Conservation (phyloP, 1,140 invertebrate species). For the Caenorhabditis latens region DNA sequence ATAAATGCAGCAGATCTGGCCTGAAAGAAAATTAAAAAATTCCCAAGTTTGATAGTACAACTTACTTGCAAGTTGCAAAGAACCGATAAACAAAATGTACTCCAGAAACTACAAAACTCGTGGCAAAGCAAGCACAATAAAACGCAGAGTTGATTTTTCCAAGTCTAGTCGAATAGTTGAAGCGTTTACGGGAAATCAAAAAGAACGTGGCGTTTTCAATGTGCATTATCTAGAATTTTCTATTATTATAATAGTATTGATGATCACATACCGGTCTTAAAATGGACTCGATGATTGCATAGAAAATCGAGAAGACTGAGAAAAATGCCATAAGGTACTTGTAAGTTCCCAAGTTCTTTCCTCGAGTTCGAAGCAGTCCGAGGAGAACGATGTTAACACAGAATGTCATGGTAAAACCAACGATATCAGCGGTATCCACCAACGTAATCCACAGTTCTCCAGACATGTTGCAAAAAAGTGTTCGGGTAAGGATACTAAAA, state of each 20-base stretch:
- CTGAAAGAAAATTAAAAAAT: not conserved
- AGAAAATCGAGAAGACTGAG: not conserved
- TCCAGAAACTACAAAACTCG: not conserved
- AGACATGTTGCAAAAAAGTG: not conserved
- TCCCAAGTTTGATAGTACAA: not conserved
- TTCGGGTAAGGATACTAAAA: too few relatives aligned
- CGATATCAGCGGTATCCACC: not conserved
- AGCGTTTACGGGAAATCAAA: conserved; percentile 1
- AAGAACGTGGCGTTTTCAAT: conserved; percentile 7
- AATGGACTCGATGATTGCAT: conserved; percentile 2
- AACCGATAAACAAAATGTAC: not conserved
- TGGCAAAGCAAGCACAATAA: conserved; percentile 19
- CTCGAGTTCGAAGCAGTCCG: not conserved
- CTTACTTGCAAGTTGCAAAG: conserved; percentile 1
- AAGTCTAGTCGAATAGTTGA: not conserved
- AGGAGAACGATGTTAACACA: not conserved
- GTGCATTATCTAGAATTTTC: not conserved
- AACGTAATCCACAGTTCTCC: not conserved
- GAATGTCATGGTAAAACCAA: not conserved
- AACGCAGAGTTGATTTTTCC: conserved; percentile 15
- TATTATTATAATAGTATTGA: not conserved
- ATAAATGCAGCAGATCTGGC: not conserved
- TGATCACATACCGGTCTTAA: not conserved
- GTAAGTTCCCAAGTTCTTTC: conserved; percentile 3
- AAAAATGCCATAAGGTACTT: conserved; percentile 13